Percentiles rank a stretch among this genome's conserved stretches.
These are phyloP conservation scores for Lipophrys pholis DNA, from an alignment of 2,113 vertebrate genomes.

Conservation along the genomic window DNA sequence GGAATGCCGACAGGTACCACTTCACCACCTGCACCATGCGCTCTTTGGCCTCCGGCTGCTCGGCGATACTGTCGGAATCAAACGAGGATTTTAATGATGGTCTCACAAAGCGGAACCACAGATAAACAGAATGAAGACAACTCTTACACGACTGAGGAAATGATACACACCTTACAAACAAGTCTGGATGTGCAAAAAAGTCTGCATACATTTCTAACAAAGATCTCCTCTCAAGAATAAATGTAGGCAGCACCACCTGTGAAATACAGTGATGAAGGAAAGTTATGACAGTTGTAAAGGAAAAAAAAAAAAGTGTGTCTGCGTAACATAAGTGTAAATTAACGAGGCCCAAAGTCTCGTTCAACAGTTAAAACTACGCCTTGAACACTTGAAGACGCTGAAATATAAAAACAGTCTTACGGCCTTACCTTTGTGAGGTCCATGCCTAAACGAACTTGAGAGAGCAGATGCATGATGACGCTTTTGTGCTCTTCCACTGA, in stretches of 20 bases:
- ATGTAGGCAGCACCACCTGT: constrained; percentile 97
- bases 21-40: constrained; percentile 97
- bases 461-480: constrained; percentile 98
- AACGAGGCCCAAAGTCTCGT: too few species aligned
- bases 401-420: neutral
- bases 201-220: constrained; percentile 99
- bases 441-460: constrained; percentile 97
- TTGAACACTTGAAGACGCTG: too few species aligned
- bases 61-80: constrained; percentile 87
- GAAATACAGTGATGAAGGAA: constrained; percentile 22
- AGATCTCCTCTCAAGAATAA: constrained; percentile 97
- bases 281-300: too few species aligned
- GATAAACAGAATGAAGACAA: too few species aligned
- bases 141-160: neutral
- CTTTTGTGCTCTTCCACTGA: constrained; percentile 99
- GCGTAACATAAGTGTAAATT: too few species aligned
- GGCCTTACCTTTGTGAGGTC: constrained; percentile 94
- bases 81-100: neutral
- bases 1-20: constrained; percentile 99
- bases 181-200: constrained; percentile 98
- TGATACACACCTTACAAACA: constrained; percentile 92
- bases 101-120: neutral
- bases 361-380: too few species aligned
- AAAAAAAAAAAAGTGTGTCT: too few species aligned
- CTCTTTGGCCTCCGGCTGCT: constrained; percentile 92